phyloP scores from a whole-genome alignment of 2,113 vertebrate species.

The Zosterops pallidus region DNA sequence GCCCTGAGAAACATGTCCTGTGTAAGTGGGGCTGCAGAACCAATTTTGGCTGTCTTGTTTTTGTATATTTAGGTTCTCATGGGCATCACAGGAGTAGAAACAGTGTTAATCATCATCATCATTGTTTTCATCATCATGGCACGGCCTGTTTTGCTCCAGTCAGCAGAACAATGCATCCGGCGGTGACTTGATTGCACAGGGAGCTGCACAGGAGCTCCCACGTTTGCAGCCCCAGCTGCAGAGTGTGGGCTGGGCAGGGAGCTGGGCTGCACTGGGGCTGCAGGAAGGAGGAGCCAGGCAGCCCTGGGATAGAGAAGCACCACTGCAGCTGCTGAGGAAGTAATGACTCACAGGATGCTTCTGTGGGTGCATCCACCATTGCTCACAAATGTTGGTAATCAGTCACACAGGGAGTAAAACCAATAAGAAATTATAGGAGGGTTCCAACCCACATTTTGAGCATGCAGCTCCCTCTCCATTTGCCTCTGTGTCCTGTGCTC shows the following conservation, averaged over 20 bases:
- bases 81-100: neutral
- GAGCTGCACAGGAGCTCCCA: neutral
- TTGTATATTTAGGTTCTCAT: neutral
- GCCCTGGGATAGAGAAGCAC: neutral
- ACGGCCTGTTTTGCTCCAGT: neutral
- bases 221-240: neutral
- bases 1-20: neutral
- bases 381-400: neutral
- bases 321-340: neutral
- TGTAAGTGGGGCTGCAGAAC: fast-evolving
- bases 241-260: neutral
- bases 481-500: neutral
- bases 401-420: neutral
- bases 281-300: neutral
- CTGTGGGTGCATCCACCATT: neutral
- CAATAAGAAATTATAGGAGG: neutral
- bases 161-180: neutral
- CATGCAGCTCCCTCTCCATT: fast-evolving
- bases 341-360: neutral
- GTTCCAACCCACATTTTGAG: neutral
- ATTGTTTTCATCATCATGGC: neutral
- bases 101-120: neutral
- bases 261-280: neutral
- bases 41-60: neutral
- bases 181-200: fast-evolving